phyloP scores from a whole-genome alignment of 2,113 vertebrate genomes.

The Apeltes quadracus region DNA sequence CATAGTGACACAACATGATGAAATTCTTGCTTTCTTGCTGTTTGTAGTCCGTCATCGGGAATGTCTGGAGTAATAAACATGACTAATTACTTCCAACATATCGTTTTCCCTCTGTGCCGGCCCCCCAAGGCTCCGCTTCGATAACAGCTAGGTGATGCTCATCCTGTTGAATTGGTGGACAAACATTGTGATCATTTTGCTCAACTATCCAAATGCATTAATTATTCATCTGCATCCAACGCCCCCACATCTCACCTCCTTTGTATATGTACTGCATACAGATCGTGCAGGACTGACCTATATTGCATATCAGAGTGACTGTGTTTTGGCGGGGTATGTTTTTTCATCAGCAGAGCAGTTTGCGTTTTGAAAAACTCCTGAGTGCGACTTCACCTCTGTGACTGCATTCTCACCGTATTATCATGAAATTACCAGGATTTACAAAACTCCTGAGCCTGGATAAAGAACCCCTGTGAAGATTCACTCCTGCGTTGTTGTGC shows the following conservation, averaged over 20 bases:
- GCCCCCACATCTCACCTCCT: neutral
- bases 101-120: constrained; percentile 86
- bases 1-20: constrained; percentile 80
- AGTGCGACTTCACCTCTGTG: constrained; percentile 57
- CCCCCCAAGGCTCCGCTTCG: constrained; percentile 86
- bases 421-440: constrained; percentile 61
- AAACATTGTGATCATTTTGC: constrained; percentile 87
- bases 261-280: constrained; percentile 44
- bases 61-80: constrained; percentile 89
- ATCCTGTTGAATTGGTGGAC: constrained; percentile 88
- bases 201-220: constrained; percentile 81
- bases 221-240: constrained; percentile 85
- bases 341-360: constrained; percentile 43
- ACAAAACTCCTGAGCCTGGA: constrained; percentile 30
- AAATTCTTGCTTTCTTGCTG: constrained; percentile 75
- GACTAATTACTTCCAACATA: constrained; percentile 88
- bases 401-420: constrained; percentile 62
- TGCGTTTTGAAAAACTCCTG: constrained; percentile 57
- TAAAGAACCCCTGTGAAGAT: constrained; percentile 8
- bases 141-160: constrained; percentile 82
- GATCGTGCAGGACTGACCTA: constrained; percentile 67
- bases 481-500: constrained; percentile 29
- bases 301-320: constrained; percentile 56
- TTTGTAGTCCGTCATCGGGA: constrained; percentile 79
- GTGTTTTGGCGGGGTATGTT: constrained; percentile 6